phyloP scores from a whole-genome alignment of 2,888 invertebrate species.

The Rhopalosiphum nymphaeae region DNA sequence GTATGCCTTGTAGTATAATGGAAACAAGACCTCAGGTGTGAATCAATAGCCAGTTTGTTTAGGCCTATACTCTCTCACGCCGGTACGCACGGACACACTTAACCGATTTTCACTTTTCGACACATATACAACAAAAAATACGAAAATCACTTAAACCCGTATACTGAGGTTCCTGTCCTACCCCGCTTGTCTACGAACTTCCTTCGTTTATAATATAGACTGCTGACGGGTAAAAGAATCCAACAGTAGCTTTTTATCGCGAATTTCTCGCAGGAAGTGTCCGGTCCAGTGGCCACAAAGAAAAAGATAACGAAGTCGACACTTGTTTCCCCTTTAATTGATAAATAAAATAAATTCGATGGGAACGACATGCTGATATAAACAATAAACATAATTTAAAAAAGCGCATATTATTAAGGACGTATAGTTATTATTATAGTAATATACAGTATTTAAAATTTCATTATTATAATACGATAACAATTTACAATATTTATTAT shows the following conservation, averaged over 20 bases:
- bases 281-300: slow-evolving; percentile 50
- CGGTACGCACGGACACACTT: slow-evolving; percentile 43
- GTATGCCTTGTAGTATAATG: slow-evolving; percentile 40
- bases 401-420: background rate
- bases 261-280: slow-evolving; percentile 63
- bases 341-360: slow-evolving; percentile 11
- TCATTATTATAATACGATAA: background rate
- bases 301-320: slow-evolving; percentile 47
- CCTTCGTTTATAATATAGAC: background rate
- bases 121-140: slow-evolving; percentile 19
- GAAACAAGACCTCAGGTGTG: slow-evolving; percentile 59
- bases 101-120: slow-evolving; percentile 51
- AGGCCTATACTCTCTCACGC: slow-evolving; percentile 61
- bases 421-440: background rate
- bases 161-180: slow-evolving; percentile 10
- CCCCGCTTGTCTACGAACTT: background rate
- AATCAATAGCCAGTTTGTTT: slow-evolving; percentile 64
- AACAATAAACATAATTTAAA: slow-evolving; percentile 3
- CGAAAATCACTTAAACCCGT: slow-evolving; percentile 57
- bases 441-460: background rate
- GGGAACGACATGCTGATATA: background rate
- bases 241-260: slow-evolving; percentile 48
- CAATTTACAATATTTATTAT: background rate
- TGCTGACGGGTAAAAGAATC: background rate
- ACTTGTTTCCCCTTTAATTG: slow-evolving; percentile 40